Evolutionary conservation across 2,888 invertebrate genomes (phyloP), one percentile per base, ranked within the genome.

Genomic region (Lasioglossum leucozonium): DNA sequence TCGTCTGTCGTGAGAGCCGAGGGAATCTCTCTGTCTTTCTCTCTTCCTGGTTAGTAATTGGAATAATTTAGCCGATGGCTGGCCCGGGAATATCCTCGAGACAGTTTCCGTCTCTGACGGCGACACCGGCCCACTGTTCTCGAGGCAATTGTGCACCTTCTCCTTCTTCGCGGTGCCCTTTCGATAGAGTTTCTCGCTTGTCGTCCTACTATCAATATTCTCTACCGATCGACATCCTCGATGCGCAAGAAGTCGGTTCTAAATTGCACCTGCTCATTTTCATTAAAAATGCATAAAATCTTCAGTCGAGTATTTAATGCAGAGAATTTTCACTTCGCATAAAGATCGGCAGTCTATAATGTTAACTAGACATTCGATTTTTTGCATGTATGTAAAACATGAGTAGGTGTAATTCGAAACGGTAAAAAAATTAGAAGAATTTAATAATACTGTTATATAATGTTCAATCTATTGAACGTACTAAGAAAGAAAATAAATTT

Each of bases 11-110:
- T 37, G 13, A 42, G n/a, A n/a, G n/a, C n/a, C n/a, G n/a, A n/a
- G n/a, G 40, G 47, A 13, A 16, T 16, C 44, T 44, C 44, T 44
- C 44, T 44, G 16, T 44, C 47, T 47, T 18, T 18, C 51, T 51
- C 22, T 51, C 22, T 51, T 51, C 51, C 51, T 51, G 40, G 72
- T 65, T 72, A 37, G 44, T 67, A 42, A 44, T 77, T 34, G 69
- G 67, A 82, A 77, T 69, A 83, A 72, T 80, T 82, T 40, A 55
- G 34, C 5, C 69, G n/a, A 34, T 47, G 65, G 30, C 34, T 10
- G 26, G 26, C 22, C 5, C 44, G 26, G 71, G 30, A 81, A 42
- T 47, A 51, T 81, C 34, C 78, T 40, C 51, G 40, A 42, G 62
- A 62, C 51, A 69, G 65, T 44, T 73, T 62, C 44, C 72, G 0